Conservation (phyloP, 2,113 vertebrate genomes). For the Struthio camelus region DNA sequence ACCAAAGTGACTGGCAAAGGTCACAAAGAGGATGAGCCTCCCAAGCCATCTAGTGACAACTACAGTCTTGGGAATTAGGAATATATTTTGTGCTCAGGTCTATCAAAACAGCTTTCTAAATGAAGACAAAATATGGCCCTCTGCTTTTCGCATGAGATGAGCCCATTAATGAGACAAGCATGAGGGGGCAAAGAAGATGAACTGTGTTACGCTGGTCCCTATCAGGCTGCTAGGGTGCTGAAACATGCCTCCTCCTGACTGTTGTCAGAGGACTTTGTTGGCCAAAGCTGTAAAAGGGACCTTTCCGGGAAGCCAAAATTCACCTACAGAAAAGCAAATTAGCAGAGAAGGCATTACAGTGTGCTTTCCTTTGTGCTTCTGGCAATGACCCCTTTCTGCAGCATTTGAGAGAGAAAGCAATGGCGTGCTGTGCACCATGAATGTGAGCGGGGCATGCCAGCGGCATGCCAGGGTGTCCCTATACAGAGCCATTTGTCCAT, state of each 20-base stretch:
- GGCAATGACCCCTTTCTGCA: neutral
- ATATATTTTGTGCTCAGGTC: neutral
- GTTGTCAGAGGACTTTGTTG: neutral
- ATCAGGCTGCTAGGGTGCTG: neutral
- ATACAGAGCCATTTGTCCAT: neutral
- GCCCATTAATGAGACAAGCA: neutral
- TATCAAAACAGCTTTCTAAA: neutral
- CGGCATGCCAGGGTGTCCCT: fast-evolving
- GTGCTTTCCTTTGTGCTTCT: neutral
- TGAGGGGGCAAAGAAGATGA: neutral
- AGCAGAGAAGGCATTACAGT: neutral
- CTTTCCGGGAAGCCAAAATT: neutral
- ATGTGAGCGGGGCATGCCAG: neutral
- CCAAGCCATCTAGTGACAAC: neutral
- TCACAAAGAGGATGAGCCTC: neutral
- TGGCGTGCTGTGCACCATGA: neutral
- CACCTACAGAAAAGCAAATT: neutral
- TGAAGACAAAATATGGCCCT: neutral
- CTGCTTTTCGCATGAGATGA: neutral
- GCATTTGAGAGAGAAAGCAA: neutral
- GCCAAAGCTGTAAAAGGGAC: neutral
- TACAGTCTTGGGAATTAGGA: neutral
- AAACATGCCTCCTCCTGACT: neutral
- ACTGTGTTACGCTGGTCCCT: neutral
- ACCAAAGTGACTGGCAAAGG: neutral